phyloP scores from a whole-genome alignment of 2,113 vertebrate genomes.

The Zosterops japonicus region DNA sequence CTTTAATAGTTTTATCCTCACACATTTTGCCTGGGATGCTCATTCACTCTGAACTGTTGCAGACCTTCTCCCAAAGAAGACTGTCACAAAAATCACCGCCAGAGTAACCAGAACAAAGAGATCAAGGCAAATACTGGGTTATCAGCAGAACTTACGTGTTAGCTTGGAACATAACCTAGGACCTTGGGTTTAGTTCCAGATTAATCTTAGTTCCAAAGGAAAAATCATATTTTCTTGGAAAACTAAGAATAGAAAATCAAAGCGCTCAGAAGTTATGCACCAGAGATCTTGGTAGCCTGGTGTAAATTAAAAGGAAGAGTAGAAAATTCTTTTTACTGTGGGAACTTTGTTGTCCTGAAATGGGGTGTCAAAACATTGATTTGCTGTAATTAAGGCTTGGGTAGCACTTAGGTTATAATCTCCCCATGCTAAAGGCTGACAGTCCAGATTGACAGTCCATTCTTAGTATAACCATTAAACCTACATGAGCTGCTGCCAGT shows the following conservation, averaged over 20 bases:
- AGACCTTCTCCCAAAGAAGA: not conserved
- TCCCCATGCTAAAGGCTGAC: not conserved
- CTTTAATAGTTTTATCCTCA: not conserved
- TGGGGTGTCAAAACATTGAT: not conserved
- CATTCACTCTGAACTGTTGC: not conserved
- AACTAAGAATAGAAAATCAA: not conserved
- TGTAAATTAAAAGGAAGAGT: not conserved
- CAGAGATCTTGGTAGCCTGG: not conserved
- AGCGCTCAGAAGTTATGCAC: not conserved
- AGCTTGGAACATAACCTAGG: not conserved
- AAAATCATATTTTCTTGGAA: not conserved
- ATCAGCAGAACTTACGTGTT: not conserved
- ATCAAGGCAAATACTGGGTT: not conserved
- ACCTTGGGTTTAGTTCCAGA: not conserved
- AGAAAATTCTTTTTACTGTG: not conserved
- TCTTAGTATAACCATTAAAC: not conserved
- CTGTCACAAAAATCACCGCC: not conserved
- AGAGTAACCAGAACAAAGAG: not conserved
- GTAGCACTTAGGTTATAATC: not conserved
- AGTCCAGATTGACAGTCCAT: not conserved
- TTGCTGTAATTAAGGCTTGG: not conserved
- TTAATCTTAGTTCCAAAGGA: not conserved
- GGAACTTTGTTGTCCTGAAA: not conserved
- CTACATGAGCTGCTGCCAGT: not conserved
- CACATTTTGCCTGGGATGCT: not conserved